Evolutionary conservation across 2,797 vertebrate species (phyloP).

Genomic region (Coregonus sp.): DNA sequence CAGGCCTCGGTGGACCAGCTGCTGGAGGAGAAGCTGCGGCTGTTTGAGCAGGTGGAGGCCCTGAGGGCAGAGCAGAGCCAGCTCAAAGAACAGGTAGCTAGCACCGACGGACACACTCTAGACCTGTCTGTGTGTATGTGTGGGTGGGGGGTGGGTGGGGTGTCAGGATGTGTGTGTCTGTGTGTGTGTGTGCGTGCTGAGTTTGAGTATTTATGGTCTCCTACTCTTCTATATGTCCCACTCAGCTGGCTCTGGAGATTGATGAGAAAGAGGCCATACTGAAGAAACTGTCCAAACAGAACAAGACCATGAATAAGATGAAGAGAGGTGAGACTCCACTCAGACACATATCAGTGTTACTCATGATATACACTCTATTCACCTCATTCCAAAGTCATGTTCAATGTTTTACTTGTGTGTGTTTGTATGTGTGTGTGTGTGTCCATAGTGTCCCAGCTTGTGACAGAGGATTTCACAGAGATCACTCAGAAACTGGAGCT

Average conservation of each 20-base stretch:
- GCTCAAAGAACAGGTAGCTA: slow-evolving; percentile 73
- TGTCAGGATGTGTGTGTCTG: not conserved
- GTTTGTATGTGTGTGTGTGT: slow-evolving; percentile 4
- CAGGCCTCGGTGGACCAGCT: slow-evolving; percentile 73
- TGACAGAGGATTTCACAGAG: slow-evolving; percentile 77
- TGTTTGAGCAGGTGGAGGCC: slow-evolving; percentile 68
- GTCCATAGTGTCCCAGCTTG: slow-evolving; percentile 74
- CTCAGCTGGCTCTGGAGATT: slow-evolving; percentile 65
- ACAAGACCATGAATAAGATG: slow-evolving; percentile 72
- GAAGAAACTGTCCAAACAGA: slow-evolving; percentile 67
- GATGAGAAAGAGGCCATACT: slow-evolving; percentile 70
- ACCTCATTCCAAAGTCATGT: not conserved
- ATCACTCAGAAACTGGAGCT: slow-evolving; percentile 77
- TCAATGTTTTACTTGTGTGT: not conserved
- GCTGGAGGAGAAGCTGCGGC: slow-evolving; percentile 73
- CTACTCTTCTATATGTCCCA: not conserved
- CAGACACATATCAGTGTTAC: not conserved
- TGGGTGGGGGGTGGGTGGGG: too few species aligned
- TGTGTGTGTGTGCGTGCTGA: not conserved
- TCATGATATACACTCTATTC: not conserved
- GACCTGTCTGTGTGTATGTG: too few species aligned
- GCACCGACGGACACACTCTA: too few species aligned
- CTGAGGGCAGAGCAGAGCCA: slow-evolving; percentile 65
- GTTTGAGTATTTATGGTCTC: not conserved
- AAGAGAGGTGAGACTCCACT: slow-evolving; percentile 70